phyloP scores from a whole-genome alignment of 2,113 vertebrate species.

The Salvelinus namaycush region DNA sequence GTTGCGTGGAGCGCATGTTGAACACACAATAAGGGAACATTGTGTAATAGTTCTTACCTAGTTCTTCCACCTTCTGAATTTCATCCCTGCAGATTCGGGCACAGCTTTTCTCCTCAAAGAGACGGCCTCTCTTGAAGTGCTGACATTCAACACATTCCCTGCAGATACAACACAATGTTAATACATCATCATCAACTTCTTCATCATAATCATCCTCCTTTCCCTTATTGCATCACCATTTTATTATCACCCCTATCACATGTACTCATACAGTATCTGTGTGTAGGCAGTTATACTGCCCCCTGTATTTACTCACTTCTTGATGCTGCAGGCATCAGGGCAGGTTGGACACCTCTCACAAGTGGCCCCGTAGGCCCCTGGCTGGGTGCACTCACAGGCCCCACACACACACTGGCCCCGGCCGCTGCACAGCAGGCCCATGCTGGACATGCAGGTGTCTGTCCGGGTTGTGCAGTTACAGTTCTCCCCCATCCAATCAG shows the following conservation, averaged over 20 bases:
- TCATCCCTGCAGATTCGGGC: conserved; percentile 84
- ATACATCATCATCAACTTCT: not conserved
- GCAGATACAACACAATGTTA: conserved; percentile 31
- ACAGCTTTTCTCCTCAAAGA: conserved; percentile 79
- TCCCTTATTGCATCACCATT: not conserved
- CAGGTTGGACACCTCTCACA: conserved; percentile 97
- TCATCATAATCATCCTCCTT: not conserved
- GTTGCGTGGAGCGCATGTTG: too few species aligned
- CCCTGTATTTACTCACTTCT: conserved; percentile 80
- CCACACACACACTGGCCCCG: conserved; percentile 86
- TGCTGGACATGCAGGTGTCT: conserved; percentile 85
- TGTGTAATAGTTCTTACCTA: conserved; percentile 73
- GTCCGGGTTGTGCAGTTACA: conserved; percentile 89
- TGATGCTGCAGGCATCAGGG: conserved; percentile 89
- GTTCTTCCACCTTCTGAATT: conserved; percentile 75
- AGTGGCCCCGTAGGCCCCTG: conserved; percentile 86
- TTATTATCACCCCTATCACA: not conserved
- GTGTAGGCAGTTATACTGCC: not conserved
- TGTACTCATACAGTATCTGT: too few species aligned
- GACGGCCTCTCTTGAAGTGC: conserved; percentile 84
- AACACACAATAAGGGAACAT: not conserved
- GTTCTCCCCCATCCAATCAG: conserved; percentile 87
- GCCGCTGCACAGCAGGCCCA: conserved; percentile 85
- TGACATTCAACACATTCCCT: conserved; percentile 94
- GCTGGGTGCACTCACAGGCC: conserved; percentile 87